Evolutionary conservation across 2,113 vertebrate genomes (phyloP), one percentile per base, ranked within the genome.

Genomic region (Gymnorhina tibicen): DNA sequence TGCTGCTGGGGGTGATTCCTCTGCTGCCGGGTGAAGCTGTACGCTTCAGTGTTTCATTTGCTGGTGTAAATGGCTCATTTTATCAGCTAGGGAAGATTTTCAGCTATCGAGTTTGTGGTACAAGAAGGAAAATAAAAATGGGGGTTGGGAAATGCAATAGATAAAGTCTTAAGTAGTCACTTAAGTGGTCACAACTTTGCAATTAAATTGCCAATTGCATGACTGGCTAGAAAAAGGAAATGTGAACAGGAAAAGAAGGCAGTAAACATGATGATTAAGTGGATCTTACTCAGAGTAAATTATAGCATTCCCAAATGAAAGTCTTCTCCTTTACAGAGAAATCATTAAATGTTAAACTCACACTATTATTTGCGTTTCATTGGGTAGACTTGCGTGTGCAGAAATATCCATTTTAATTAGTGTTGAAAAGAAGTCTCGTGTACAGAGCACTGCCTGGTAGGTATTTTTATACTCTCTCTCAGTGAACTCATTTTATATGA

Each of bases 391-490:
- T 85, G 77, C 70, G 23, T 96, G 92, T 37, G 86, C 74, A 87
- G 93, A 96, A 97, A 96, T 96, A 97, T 74, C 92, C 70, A 60
- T 95, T 97, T 96, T 96, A 96, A 96, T 97, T 97, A 96, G 92
- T 20, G 52, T 85, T 95, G 91, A 87, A 86, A 92, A 92, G 93
- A 93, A 89, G 74, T 85, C 83, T 96, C 16, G 1, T 82, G 77
- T 93, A 96, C 92, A 79, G 80, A 95, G 86, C 77, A 22, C n/a
- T 95, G 95, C 83, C 92, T 97, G 89, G 76, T 94, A 96, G 95
- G 91, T 96, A 97, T 96, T 96, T 96, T 96, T 96, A 83, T 93
- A 85, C 86, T 92, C 72, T 85, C 53, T 82, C 77, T 89, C 80
- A 32, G 66, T 74, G 94, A 97, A 85, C 84, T 96, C 93, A 89